These are phyloP conservation scores for Buphagus erythrorhynchus DNA, from an alignment of 2,797 vertebrate species.

Conservation along the genomic window DNA sequence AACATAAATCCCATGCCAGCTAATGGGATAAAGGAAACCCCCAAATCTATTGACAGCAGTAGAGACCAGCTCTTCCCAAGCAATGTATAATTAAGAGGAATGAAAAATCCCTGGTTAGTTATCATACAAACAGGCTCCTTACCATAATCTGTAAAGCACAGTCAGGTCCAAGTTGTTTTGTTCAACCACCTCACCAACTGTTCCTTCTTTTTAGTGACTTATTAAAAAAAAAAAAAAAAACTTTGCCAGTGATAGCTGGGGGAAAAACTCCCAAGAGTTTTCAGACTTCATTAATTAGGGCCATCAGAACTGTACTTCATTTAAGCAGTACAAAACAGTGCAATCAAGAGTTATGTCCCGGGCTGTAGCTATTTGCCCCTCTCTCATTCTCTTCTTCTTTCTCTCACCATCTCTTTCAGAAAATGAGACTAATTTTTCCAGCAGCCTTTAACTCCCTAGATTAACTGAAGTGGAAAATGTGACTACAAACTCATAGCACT, in stretches of 20 bases:
- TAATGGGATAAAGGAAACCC: background rate
- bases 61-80: background rate
- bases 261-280: background rate
- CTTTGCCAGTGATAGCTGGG: conserved; percentile 22
- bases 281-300: conserved; percentile 26
- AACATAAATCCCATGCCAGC: background rate
- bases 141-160: conserved; percentile 66
- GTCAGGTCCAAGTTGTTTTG: conserved; percentile 21
- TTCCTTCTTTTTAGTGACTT: conserved; percentile 35
- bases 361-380: conserved; percentile 25
- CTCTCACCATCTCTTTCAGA: conserved; percentile 44
- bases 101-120: background rate
- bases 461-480: conserved; percentile 79
- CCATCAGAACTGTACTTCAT: conserved; percentile 15
- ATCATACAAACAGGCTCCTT: conserved; percentile 43
- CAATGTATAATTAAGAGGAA: background rate
- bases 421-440: conserved; percentile 79
- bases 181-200: conserved; percentile 45
- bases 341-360: background rate
- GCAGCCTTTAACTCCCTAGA: conserved; percentile 71
- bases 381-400: background rate
- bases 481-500: conserved; percentile 67
- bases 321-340: background rate
- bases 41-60: background rate
- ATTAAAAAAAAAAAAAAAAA: background rate